Percentiles rank a stretch among this genome's conserved stretches.
Evolutionary conservation across 2,797 vertebrate species (phyloP).

Genomic region (Melanotaenia pygmaea): DNA sequence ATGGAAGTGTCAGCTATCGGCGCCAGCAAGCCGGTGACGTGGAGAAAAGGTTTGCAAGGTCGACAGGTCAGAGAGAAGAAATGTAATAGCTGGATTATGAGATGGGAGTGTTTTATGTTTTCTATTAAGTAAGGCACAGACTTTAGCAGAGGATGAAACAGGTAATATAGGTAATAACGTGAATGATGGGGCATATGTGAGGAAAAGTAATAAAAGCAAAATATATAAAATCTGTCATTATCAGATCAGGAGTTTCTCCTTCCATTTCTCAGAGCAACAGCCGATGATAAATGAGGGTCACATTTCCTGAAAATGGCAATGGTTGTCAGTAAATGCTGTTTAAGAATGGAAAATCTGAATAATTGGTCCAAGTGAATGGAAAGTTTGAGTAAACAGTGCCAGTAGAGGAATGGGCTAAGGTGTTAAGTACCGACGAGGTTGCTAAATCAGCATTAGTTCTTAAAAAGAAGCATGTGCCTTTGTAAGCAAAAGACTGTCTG

Average conservation of each 20-base stretch:
- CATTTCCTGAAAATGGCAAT: slow-evolving; percentile 13
- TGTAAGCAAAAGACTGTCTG: slow-evolving; percentile 42
- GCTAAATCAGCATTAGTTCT: slow-evolving; percentile 46
- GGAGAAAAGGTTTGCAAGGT: slow-evolving; percentile 35
- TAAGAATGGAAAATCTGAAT: slow-evolving; percentile 27
- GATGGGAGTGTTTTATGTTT: slow-evolving; percentile 54
- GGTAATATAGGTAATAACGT: slow-evolving; percentile 16
- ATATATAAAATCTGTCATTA: slow-evolving; percentile 9
- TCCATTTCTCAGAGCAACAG: slow-evolving; percentile 11
- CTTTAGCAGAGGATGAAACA: slow-evolving; percentile 24
- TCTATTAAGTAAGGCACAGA: slow-evolving; percentile 23
- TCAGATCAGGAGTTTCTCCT: slow-evolving; percentile 13
- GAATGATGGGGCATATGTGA: slow-evolving; percentile 13
- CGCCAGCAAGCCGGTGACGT: slow-evolving; percentile 29
- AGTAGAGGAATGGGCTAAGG: neutral
- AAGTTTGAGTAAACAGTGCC: slow-evolving; percentile 32
- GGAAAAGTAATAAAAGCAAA: slow-evolving; percentile 25
- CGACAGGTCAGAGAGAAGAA: slow-evolving; percentile 36
- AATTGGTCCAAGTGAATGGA: slow-evolving; percentile 32
- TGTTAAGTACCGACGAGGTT: slow-evolving; percentile 19
- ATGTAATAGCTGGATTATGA: slow-evolving; percentile 39
- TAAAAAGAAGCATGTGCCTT: slow-evolving; percentile 40
- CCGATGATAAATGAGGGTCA: slow-evolving; percentile 4
- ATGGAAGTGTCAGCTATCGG: slow-evolving; percentile 58
- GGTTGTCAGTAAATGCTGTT: slow-evolving; percentile 23